These are phyloP conservation scores for Antennarius striatus DNA, from an alignment of 2,113 vertebrate genomes.

Conservation along the genomic window DNA sequence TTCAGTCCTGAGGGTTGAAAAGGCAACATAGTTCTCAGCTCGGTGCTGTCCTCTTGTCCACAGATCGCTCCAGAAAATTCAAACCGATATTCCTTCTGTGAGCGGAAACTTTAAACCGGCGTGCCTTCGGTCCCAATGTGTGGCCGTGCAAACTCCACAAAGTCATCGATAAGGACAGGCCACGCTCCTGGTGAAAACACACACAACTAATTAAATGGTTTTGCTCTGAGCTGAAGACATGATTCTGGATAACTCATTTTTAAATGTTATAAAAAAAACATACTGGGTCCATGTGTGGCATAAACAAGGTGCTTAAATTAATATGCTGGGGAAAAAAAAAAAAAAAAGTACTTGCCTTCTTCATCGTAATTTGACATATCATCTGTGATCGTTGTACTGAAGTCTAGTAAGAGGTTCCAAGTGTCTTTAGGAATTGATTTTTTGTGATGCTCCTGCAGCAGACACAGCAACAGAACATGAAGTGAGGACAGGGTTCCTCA, in stretches of 20 bases:
- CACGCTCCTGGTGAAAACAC: conserved; percentile 82
- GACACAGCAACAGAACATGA: too few species aligned
- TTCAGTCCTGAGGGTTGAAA: conserved; percentile 81
- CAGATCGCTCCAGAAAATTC: conserved; percentile 36
- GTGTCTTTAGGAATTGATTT: conserved; percentile 95
- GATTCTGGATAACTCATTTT: too few species aligned
- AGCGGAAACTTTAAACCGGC: conserved; percentile 79
- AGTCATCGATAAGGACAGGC: conserved; percentile 95
- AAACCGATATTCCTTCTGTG: conserved; percentile 78
- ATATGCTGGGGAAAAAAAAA: not conserved
- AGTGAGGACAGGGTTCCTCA: too few species aligned
- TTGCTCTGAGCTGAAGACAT: not conserved
- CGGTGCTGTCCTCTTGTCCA: conserved; percentile 57
- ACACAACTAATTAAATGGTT: not conserved
- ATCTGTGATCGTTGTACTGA: conserved; percentile 94
- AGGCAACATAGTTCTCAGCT: conserved; percentile 78
- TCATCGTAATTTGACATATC: conserved; percentile 98
- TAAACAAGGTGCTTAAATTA: too few species aligned
- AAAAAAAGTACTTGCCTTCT: conserved; percentile 81
- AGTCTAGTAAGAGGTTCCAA: conserved; percentile 96
- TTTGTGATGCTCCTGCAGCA: conserved; percentile 90
- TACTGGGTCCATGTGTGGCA: too few species aligned
- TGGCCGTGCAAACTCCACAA: conserved; percentile 91
- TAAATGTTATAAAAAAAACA: too few species aligned
- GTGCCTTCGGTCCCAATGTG: conserved; percentile 86